phyloP scores from a whole-genome alignment of 2,888 invertebrate genomes.

The Aromia moschata region DNA sequence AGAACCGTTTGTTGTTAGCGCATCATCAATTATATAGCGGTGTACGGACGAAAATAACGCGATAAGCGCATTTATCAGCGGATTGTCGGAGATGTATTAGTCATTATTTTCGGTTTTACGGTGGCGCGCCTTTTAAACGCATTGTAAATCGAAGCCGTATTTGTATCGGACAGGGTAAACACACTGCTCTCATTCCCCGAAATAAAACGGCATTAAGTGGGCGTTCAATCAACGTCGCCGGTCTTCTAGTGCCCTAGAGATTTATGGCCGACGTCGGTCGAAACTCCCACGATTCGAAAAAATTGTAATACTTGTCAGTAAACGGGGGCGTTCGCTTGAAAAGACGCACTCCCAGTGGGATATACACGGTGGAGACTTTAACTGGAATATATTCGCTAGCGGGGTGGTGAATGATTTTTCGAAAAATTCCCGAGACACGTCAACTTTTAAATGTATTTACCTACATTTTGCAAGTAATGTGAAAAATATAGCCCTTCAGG shows the following conservation, averaged over 20 bases:
- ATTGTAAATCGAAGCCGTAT: constrained; percentile 24
- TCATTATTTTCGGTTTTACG: constrained; percentile 18
- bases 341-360: background rate
- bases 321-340: background rate
- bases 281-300: background rate
- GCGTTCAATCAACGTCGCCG: constrained; percentile 17
- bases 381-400: no score
- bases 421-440: no score
- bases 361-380: background rate
- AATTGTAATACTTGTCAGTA: background rate
- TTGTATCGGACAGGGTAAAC: constrained; percentile 28
- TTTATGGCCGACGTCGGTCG: constrained; percentile 3
- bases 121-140: constrained; percentile 4
- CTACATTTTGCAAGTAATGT: no score
- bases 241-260: constrained; percentile 15
- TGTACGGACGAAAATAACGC: background rate
- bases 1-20: background rate
- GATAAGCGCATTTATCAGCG: constrained; percentile 10
- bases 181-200: constrained; percentile 27
- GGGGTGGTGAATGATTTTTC: no score
- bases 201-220: constrained; percentile 21
- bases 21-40: background rate
- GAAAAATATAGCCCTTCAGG: no score
- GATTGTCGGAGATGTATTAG: constrained; percentile 2
- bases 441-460: no score